Base-by-base conservation (phyloP, 1,140 invertebrate species). In the Temnothorax longispinosus region DNA sequence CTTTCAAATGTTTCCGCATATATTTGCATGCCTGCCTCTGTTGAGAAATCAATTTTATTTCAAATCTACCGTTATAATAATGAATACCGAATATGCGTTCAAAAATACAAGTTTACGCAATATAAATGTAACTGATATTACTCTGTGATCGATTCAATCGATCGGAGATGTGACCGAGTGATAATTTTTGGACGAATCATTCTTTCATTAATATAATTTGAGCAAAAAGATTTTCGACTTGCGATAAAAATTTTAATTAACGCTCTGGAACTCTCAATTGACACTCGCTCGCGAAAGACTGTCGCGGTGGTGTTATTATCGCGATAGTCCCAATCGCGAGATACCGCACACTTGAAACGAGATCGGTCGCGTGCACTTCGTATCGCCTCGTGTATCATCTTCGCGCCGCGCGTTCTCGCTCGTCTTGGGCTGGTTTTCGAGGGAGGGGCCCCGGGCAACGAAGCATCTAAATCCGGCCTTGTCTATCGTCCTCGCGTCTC, bases 381-480 rank as follows among this genome's bases (percentile, higher is more conserved):
- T 35, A 18, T 27, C 27, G 18, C 10, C 8, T 52, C 50, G 13
- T 32, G 13, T 38, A n/a, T 52, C 15, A n/a, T 2, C 15, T 62
- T 67, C 4, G 35, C 35, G 2, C 21, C 8, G 27, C 27, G 27
- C 27, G 15, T 64, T n/a, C 11, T 44, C 56, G 2, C 11, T 44
- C 38, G 10, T 52, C 21, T 67, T 35, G n/a, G 11, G 27, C 3
- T 27, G 1, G 47, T 54, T 67, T 32, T 60, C 15, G 78, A 72
- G 38, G n/a, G 11, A 67, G 32, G 4, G 65, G 21, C 78, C 21
- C 78, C 35, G 77, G 62, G 35, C 62, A 72, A 81, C 78, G 52
- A 54, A 72, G 38, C 13, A 27, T 81, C 38, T 81, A 81, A 72
- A 81, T 81, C 78, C 78, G 50, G 10, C 65, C 64, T 71, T 81